These are phyloP conservation scores for Rynchops niger DNA, from an alignment of 2,113 vertebrate genomes.

Conservation along the genomic window DNA sequence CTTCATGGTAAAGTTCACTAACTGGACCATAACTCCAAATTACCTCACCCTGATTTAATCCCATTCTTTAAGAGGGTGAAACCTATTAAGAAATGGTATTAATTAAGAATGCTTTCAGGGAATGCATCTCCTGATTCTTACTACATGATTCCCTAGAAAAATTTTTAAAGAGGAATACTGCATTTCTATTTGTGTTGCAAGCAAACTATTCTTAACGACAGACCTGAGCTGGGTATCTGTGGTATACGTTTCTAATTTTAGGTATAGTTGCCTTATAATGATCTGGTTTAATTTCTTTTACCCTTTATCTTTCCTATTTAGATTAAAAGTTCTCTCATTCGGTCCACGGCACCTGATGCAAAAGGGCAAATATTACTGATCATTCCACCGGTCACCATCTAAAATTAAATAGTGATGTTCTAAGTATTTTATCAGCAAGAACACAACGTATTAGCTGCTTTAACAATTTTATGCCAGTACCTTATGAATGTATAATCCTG, in stretches of 20 bases:
- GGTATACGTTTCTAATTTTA: neutral
- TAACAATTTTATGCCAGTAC: neutral
- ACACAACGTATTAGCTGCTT: neutral
- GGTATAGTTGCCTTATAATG: neutral
- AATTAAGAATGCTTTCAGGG: neutral
- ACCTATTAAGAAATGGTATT: neutral
- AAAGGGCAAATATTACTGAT: neutral
- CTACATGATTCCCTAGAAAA: neutral
- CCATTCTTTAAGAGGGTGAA: neutral
- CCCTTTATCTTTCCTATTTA: neutral
- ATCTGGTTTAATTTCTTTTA: neutral
- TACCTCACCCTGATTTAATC: constrained; percentile 14
- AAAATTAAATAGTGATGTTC: neutral
- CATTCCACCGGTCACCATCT: neutral
- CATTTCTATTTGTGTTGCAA: neutral
- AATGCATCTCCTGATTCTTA: neutral
- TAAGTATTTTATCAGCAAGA: neutral
- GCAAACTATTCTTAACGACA: neutral
- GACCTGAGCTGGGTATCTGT: neutral
- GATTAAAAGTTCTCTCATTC: neutral
- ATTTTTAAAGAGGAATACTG: neutral
- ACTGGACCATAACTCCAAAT: constrained; percentile 8
- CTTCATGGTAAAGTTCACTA: neutral
- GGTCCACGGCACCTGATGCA: neutral
- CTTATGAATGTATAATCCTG: neutral